Evolutionary conservation across 2,888 invertebrate species (phyloP).

Genomic region (Pseudococcus viburni): DNA sequence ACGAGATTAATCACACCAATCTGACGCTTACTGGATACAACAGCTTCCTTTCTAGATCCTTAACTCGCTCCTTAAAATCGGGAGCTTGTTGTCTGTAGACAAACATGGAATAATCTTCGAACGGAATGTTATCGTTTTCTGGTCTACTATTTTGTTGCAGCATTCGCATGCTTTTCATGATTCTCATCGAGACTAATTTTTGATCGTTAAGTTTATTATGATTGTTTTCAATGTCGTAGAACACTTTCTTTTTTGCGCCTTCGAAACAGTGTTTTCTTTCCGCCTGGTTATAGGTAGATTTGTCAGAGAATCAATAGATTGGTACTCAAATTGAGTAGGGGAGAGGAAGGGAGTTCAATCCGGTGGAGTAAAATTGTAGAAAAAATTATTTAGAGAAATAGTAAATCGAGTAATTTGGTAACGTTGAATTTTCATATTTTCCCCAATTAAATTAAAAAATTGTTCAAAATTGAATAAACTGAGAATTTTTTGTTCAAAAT

Average conservation of each 20-base stretch:
- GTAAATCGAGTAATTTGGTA: neutral
- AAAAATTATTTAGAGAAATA: neutral
- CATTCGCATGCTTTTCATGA: conserved; percentile 63
- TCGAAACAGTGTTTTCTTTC: conserved; percentile 59
- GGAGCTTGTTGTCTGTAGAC: conserved; percentile 89
- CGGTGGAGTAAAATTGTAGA: neutral
- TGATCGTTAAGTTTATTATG: conserved; percentile 35
- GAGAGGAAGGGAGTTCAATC: no score
- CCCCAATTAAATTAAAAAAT: no score
- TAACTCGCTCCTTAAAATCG: conserved; percentile 87
- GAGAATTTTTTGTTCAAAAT: no score
- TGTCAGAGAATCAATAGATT: neutral
- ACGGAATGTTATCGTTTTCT: conserved; percentile 76
- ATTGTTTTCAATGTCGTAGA: neutral
- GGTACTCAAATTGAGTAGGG: neutral
- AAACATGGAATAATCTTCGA: conserved; percentile 88
- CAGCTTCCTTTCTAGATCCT: conserved; percentile 83
- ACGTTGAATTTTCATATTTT: no score
- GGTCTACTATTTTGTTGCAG: conserved; percentile 70
- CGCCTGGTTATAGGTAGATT: conserved; percentile 34
- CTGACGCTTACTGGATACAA: conserved; percentile 79
- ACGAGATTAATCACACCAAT: conserved; percentile 19
- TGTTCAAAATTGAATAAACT: no score
- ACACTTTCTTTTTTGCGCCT: conserved; percentile 51
- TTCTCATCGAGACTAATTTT: conserved; percentile 56